phyloP scores from a whole-genome alignment of 2,797 vertebrate genomes.

The Phylloscopus collybita region DNA sequence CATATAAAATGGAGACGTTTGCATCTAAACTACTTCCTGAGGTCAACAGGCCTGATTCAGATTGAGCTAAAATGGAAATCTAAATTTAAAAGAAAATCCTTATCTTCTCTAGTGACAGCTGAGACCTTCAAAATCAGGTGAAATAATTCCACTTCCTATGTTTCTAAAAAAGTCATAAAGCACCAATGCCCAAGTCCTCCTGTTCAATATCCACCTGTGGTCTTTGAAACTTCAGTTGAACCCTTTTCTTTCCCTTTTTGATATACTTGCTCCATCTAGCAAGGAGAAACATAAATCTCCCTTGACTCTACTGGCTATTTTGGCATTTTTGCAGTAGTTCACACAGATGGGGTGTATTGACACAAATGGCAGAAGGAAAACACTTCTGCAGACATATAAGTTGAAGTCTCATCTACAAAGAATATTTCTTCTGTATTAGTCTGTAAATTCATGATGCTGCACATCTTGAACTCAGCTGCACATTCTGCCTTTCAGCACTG shows the following conservation, averaged over 20 bases:
- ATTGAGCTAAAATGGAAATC: background rate
- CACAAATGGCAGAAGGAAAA: constrained; percentile 8
- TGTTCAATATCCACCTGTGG: background rate
- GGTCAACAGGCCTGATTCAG: background rate
- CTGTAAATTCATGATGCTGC: background rate
- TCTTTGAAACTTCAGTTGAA: background rate
- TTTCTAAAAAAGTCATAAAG: background rate
- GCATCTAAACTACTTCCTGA: constrained; percentile 8
- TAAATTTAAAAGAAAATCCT: background rate
- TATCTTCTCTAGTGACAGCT: background rate
- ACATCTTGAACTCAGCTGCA: constrained; percentile 16
- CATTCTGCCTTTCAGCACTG: background rate
- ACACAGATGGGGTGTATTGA: background rate
- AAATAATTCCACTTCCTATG: background rate
- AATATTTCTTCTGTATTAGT: constrained; percentile 6
- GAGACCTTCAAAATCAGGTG: background rate
- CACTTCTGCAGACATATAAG: background rate
- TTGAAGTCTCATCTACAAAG: background rate
- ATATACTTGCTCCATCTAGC: constrained; percentile 5
- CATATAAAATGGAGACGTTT: background rate
- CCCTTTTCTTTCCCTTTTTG: background rate
- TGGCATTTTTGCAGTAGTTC: constrained; percentile 13
- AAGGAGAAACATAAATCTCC: background rate
- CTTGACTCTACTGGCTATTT: background rate
- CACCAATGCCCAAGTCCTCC: background rate